Base-by-base conservation (phyloP, 2,113 vertebrate species). In the Ophthalmolycus amberensis region DNA sequence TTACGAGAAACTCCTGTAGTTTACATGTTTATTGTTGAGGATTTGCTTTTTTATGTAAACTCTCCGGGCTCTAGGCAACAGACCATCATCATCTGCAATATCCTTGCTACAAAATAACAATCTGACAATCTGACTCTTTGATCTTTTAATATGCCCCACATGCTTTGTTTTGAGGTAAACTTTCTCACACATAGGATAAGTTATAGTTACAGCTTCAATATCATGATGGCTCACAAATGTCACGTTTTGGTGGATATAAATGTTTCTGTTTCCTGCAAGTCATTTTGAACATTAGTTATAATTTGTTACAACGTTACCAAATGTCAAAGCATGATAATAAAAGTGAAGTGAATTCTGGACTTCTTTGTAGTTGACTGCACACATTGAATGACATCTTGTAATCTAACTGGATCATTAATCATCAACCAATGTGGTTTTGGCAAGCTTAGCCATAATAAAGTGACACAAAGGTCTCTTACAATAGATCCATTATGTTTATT, bases 341-440 rank as follows among this genome's bases (percentile, higher is more conserved):
- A 12, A 72, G 14, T 25, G 18, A 66, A 50, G 22, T 14, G 29
- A 44, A 50, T 6, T 56, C 48, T 20, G 2, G 12, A 69, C 25
- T 63, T 42, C n/a, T 58, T 70, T 64, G 40, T 48, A n/a, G 25
- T 22, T 68, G 44, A 66, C 59, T n/a, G 67, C n/a, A 66, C 2
- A 9, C 2, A 25, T 66, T 40, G 52, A 11, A 44, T 38, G 0
- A 46, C 34, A 65, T 75, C 48, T 69, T 80, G 50, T 22, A 63
- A 22, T 59, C 5, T 29, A 59, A 59, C 56, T 59, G 56, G 56
- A 59, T 29, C 25, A 59, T 29, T 6, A 59, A 63, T 44, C 4
- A 52, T 54, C 9, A 44, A 37, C 63, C 25, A 71, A 15, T 56
- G 34, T 79, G 60, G 40, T 70, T 88, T 66, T 48, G 62, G 69